phyloP scores from a whole-genome alignment of 1,140 invertebrate genomes.

The Bombus fervidus region DNA sequence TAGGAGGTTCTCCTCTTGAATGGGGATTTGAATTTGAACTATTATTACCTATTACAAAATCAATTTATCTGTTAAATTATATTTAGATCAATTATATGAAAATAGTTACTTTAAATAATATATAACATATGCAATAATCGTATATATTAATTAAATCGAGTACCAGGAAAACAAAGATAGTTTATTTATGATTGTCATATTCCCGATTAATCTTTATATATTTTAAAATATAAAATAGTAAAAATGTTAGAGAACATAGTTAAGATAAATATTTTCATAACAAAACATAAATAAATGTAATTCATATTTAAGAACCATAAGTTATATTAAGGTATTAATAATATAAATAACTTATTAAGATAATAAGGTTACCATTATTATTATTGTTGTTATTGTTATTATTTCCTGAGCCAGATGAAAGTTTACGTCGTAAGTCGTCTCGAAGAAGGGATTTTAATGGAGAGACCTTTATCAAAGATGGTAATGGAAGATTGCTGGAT shows the following conservation, averaged over 20 bases:
- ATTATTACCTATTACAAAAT: slow-evolving; percentile 66
- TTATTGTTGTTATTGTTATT: slow-evolving; percentile 78
- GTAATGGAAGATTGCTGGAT: slow-evolving; percentile 85
- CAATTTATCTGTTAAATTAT: neutral
- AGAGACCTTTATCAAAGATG: slow-evolving; percentile 88
- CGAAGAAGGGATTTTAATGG: slow-evolving; percentile 91
- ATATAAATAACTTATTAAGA: neutral
- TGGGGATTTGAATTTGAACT: slow-evolving; percentile 70
- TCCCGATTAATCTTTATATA: neutral
- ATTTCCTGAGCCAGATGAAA: slow-evolving; percentile 84
- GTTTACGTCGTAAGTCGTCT: slow-evolving; percentile 90
- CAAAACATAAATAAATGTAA: neutral
- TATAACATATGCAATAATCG: too few species aligned
- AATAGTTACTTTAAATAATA: neutral
- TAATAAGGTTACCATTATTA: slow-evolving; percentile 74
- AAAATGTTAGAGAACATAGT: neutral
- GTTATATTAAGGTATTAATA: neutral
- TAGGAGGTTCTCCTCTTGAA: slow-evolving; percentile 79
- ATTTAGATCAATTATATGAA: neutral
- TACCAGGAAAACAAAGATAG: neutral
- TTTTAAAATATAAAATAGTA: neutral
- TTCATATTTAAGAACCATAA: neutral
- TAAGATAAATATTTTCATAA: neutral
- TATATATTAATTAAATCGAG: neutral
- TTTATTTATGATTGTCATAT: neutral